Conservation (phyloP, 2,113 vertebrate genomes). For the Percopsis transmontana region DNA sequence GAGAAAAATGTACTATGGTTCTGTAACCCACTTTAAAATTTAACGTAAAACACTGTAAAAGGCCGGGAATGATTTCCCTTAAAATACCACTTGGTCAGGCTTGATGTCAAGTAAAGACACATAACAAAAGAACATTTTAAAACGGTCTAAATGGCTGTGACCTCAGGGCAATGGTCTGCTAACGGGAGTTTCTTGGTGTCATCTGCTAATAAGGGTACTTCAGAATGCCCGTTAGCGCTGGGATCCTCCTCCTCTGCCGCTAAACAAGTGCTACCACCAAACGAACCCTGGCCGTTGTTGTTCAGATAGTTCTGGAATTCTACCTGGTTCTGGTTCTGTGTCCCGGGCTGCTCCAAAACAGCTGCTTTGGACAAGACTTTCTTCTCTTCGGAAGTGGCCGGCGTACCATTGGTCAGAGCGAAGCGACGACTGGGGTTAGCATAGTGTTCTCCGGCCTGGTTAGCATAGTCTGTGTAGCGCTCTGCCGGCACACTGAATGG, state of each 20-base stretch:
- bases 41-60: constrained; percentile 53
- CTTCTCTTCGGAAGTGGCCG: constrained; percentile 76
- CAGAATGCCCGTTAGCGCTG: constrained; percentile 77
- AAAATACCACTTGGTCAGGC: constrained; percentile 43
- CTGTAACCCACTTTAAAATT: constrained; percentile 48
- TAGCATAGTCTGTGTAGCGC: constrained; percentile 80
- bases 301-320: constrained; percentile 94
- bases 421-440: constrained; percentile 81
- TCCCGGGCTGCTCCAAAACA: constrained; percentile 81
- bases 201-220: constrained; percentile 87
- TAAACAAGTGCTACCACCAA: constrained; percentile 78
- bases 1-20: constrained; percentile 34
- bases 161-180: constrained; percentile 85
- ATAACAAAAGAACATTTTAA: constrained; percentile 50
- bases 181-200: constrained; percentile 88
- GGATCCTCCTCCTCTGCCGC: constrained; percentile 82
- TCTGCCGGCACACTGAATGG: constrained; percentile 86
- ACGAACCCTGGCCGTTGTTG: constrained; percentile 86
- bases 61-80: constrained; percentile 61
- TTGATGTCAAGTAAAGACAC: constrained; percentile 35
- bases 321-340: constrained; percentile 81
- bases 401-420: constrained; percentile 71
- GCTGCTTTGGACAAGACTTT: constrained; percentile 77
- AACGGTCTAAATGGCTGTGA: constrained; percentile 84
- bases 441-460: constrained; percentile 70